These are phyloP conservation scores for Alces alces DNA, from an alignment of 2,113 vertebrate genomes.

Conservation along the genomic window DNA sequence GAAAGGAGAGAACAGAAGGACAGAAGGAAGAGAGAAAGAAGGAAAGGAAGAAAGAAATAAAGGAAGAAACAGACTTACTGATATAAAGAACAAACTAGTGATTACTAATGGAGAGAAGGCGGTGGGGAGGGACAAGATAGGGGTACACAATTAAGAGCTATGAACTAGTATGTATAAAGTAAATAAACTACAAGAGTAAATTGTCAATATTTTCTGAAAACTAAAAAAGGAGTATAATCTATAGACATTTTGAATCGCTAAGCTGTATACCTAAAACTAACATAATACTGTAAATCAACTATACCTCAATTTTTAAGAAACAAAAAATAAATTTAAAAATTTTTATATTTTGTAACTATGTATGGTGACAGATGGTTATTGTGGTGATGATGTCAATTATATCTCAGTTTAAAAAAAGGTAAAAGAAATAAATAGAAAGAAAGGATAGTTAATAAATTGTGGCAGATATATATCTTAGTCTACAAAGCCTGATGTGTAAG, in stretches of 20 bases:
- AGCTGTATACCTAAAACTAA: neutral
- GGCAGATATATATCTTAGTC: neutral
- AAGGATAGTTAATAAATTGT: neutral
- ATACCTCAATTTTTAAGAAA: neutral
- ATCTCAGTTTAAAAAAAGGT: neutral
- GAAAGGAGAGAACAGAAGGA: neutral
- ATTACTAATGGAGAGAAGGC: neutral
- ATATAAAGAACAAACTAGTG: neutral
- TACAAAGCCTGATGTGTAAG: neutral
- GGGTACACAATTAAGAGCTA: neutral
- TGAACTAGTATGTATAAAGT: neutral
- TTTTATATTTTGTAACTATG: neutral
- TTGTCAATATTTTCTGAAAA: neutral
- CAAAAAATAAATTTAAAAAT: neutral
- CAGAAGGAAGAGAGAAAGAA: neutral
- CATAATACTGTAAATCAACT: neutral
- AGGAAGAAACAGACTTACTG: neutral
- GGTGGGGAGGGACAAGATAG: neutral
- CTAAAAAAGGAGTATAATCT: neutral
- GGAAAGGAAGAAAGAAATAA: neutral
- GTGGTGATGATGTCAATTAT: neutral
- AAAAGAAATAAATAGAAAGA: neutral
- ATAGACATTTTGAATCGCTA: neutral
- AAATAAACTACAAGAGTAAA: neutral
- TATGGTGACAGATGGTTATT: neutral